Evolutionary conservation across 53 echinoderm and acorn worm genomes (phyloP), one percentile per base, ranked within the genome.

Genomic region (Echinarachnius parma): DNA sequence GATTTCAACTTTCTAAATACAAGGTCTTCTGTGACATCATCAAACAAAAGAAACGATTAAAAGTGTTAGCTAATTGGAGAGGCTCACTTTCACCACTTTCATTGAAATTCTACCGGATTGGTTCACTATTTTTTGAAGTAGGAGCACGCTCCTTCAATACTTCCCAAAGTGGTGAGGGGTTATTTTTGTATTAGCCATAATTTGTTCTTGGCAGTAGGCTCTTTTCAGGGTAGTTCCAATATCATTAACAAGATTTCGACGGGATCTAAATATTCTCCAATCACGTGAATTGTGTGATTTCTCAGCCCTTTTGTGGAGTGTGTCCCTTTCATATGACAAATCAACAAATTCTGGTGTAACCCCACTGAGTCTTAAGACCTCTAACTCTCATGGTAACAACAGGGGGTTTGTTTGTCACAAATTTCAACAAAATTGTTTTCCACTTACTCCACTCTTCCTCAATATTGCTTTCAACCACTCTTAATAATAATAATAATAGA

Each of bases 391-490:
- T 18, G 21, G 48, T 4, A 56, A 56, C 30, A 3, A 28, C 30
- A n/a, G 4, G 56, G 28, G 9, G 14, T 28, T 15, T 56, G 56
- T 56, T 48, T 30, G 30, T 56, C 4, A 56, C 56, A 56, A 28
- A 56, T 56, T 28, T 28, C 56, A 56, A 56, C 56, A 56, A 56
- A 56, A 15, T 56, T 26, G 28, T 56, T 30, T 56, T 56, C 56
- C 29, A 56, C 13, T 60, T 60, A 16, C 34, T 60, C 60, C 60
- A 31, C 34, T 60, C 35, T 9, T 30, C 18, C 32, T 60, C 31
- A 18, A 31, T 20, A 60, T 31, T 31, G 18, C 32, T 60, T 60
- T 31, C n/a, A n/a, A 30, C 60, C 3, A 2, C 34, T 2, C 3
- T 60, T 60, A 39, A 13, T 39, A 39, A 13, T 39, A 39, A n/a